Base-by-base conservation (phyloP, 2,797 vertebrate genomes). In the Gobio occitaniae region DNA sequence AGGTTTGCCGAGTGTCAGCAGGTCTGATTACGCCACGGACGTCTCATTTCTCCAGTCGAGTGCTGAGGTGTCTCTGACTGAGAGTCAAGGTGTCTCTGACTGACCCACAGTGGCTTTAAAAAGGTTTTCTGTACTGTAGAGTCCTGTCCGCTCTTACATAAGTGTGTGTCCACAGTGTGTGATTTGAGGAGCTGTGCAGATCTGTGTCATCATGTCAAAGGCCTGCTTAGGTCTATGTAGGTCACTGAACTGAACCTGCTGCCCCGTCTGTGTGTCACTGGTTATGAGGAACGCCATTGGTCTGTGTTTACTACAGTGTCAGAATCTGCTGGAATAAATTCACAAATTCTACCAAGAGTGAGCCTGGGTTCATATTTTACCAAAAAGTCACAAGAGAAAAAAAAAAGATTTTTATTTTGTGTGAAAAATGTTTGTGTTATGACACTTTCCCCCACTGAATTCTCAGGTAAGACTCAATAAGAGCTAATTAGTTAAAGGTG, bases 21-120 rank as follows among this genome's bases (percentile, higher is more conserved):
- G 82, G 72, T 68, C 78, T 68, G 48, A 54, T 77, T 78, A 25
- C 47, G 38, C 52, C 25, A 69, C n/a, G 2, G 25, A 17, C 25
- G 17, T 61, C 36, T 71, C 38, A 21, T 48, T 69, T 84, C 61
- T n/a, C n/a, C n/a, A 83, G 71, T 63, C 61, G 25, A 74, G 80
- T 74, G 69, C 15, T 82, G 69, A 72, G n/a, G n/a, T n/a, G n/a
- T n/a, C n/a, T n/a, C n/a, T n/a, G n/a, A n/a, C n/a, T n/a, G n/a
- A n/a, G n/a, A 65, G 41, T 21, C 68, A 1, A 48, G 38, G 69
- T 82, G 41, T 61, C 32, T 48, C 41, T 21, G 52, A 48, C 75
- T 16, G 54, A 77, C 6, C 16, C 52, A 9, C 56, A 54, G 19
- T 3, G 32, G 47, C 47, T 38, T 19, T 29, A 38, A 29, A 17